Evolutionary conservation across 2,113 vertebrate species (phyloP), one percentile per base, ranked within the genome.

Genomic region (Cervus canadensis): DNA sequence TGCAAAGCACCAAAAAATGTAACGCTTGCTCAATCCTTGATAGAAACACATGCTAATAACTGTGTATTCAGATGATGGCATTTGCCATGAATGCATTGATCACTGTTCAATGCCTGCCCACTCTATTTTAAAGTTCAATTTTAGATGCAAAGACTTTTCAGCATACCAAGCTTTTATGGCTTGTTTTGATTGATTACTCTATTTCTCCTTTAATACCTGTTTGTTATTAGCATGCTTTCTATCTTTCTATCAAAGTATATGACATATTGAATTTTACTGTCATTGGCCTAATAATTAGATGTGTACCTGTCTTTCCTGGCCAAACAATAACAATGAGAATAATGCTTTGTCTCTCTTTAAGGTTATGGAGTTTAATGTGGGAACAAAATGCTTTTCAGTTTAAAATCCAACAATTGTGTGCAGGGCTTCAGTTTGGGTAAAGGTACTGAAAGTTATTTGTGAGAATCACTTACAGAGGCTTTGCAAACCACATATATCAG

Each of bases 51-150:
- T 92, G 84, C 79, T 98, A 98, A 89, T 98, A 94, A 91, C 89
- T 94, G 13, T 1, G 0, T 82, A 52, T 97, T 98, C 86, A 97
- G 92, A 92, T 90, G 95, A 90, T 79, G 71, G 60, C 26, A 28
- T 89, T 98, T 96, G 60, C 45, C 96, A 96, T 94, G 50, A 98
- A 98, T 96, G 87, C 85, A 96, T 96, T 98, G 97, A 97, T 98
- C 94, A 95, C 23, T 98, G 86, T 95, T 98, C 90, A 93, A 50
- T 97, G 71, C 87, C 67, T 40, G 62, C 56, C 93, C 93, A 94
- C 84, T 96, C 87, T 78, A 3, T 19, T 97, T 98, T 97, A 97
- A 97, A 97, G 87, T 94, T 97, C 2, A 91, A 0, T 64, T 98
- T 93, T 86, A 98, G 92, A 98, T 74, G 94, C 45, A 88, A 86